phyloP scores from a whole-genome alignment of 2,113 vertebrate species.

The Theristicus caerulescens region DNA sequence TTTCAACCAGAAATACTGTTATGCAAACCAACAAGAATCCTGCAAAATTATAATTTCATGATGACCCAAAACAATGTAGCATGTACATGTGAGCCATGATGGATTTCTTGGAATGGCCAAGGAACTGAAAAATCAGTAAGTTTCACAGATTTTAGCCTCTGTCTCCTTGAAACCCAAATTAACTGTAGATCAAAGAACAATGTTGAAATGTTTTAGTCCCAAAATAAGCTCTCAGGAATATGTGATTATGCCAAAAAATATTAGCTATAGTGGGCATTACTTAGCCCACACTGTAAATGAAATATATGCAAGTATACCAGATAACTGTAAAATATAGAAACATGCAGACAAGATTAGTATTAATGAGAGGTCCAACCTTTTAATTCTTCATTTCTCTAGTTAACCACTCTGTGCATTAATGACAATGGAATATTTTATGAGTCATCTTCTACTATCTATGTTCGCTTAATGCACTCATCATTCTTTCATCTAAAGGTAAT shows the following conservation, averaged over 20 bases:
- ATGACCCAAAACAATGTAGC: not conserved
- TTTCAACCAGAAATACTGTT: not conserved
- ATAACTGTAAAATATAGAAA: conserved; percentile 5
- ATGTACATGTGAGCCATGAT: not conserved
- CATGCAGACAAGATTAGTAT: not conserved
- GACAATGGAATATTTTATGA: conserved; percentile 25
- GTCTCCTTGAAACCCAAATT: not conserved
- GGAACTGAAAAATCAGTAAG: not conserved
- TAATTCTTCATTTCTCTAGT: conserved; percentile 6
- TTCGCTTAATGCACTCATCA: not conserved
- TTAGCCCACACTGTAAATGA: not conserved
- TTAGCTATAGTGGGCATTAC: not conserved
- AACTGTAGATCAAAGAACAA: not conserved
- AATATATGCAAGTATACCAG: conserved; percentile 1
- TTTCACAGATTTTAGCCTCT: conserved; percentile 8
- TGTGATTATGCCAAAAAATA: conserved; percentile 7
- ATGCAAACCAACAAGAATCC: not conserved
- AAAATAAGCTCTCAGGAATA: conserved; percentile 22
- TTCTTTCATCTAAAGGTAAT: conserved; percentile 20
- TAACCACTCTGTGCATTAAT: conserved; percentile 12
- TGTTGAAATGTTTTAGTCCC: not conserved
- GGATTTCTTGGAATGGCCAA: not conserved
- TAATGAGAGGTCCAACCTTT: conserved; percentile 17
- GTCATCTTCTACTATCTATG: not conserved
- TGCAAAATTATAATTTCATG: not conserved